Percentiles rank a stretch among this genome's conserved stretches.
Conservation (phyloP, 2,113 vertebrate species). For the Halcyon senegalensis region DNA sequence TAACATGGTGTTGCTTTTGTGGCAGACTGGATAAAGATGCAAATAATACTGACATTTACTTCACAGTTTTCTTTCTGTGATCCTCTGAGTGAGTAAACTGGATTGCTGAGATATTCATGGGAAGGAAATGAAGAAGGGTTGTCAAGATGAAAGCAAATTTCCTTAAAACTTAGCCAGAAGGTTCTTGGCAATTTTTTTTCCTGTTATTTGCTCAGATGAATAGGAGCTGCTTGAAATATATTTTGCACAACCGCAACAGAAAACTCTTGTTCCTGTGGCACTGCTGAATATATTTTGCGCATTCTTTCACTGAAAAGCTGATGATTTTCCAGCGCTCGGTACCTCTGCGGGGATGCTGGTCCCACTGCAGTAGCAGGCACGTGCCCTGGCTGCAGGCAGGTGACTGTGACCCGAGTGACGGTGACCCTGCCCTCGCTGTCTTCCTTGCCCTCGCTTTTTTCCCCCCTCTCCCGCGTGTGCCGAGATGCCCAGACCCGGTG, state of each 20-base stretch:
- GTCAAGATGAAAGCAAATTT: conserved; percentile 64
- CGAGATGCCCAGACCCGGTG: accelerated
- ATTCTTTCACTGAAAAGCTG: neutral
- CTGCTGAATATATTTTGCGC: neutral
- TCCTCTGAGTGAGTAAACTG: conserved; percentile 65
- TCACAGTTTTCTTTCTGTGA: conserved; percentile 69
- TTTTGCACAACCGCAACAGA: neutral
- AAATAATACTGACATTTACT: conserved; percentile 70
- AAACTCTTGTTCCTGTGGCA: conserved; percentile 4
- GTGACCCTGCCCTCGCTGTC: neutral
- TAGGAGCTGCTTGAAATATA: conserved; percentile 5
- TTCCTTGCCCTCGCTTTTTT: too few species aligned
- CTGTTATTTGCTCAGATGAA: conserved; percentile 49
- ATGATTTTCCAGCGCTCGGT: neutral
- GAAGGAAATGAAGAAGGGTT: conserved; percentile 52
- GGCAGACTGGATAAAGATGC: conserved; percentile 68
- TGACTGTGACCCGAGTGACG: accelerated
- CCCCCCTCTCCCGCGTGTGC: accelerated
- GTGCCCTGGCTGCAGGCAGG: neutral
- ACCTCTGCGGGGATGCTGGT: neutral
- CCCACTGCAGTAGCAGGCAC: accelerated
- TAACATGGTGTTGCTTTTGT: conserved; percentile 67
- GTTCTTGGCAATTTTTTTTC: conserved; percentile 36
- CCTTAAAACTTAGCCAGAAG: conserved; percentile 63
- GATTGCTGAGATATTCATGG: conserved; percentile 65